Evolutionary conservation across 2,888 invertebrate genomes (phyloP), one percentile per base, ranked within the genome.

Genomic region (Parnassius glacialis): DNA sequence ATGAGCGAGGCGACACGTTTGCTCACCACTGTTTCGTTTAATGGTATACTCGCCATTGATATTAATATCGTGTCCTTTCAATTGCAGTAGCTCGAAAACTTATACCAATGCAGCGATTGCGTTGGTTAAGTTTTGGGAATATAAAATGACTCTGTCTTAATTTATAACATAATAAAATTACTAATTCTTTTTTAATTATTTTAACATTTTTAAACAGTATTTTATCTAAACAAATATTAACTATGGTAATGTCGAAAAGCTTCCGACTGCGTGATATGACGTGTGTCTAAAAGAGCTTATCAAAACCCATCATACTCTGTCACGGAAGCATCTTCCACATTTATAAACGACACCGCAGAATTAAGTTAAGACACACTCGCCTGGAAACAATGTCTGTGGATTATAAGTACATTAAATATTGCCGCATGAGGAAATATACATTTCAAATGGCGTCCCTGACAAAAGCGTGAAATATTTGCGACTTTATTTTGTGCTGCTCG

Each of bases 311-410:
- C 54, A 43, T n/a, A 20, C 42, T 12, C 44, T 44, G 9, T 52
- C 51, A 12, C 25, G 20, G 13, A 12, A 16, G 9, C 48, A 5
- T n/a, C 44, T 42, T 45, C 13, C 50, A 43, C 53, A 53, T 59
- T 62, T 62, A 59, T 59, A 58, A 62, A 62, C 48, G 62, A 59
- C 57, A 55, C 45, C 55, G 55, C 59, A 44, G 59, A 59, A 59
- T 59, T 62, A 59, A 62, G 58, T 59, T 51, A 41, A 45, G 52
- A 42, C 59, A 42, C 62, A 59, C 44, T 59, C 55, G 55, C 13
- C 57, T 56, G 57, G 54, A 62, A 58, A 50, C 62, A 55, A 51
- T 59, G 58, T 54, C 62, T 13, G 13, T 16, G 62, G 62, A 62
- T 62, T 62, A 62, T 20, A 59, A 48, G 55, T 45, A 45, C 58